Conservation (phyloP, 2,797 vertebrate genomes). For the Simalia tracyae region DNA sequence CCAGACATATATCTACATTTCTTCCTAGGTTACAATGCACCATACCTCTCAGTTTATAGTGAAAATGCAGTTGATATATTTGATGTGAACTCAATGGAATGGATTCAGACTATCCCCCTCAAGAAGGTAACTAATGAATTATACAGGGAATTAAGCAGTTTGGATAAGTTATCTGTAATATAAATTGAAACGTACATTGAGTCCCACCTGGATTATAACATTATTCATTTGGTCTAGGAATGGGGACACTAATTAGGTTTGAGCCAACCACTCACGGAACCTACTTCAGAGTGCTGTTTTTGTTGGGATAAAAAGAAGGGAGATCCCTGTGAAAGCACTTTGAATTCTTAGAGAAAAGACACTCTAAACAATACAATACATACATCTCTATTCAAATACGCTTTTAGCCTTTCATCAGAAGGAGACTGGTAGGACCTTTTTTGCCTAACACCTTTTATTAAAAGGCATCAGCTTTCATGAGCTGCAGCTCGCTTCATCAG, state of each 20-base stretch:
- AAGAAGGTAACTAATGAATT: conserved; percentile 84
- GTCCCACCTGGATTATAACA: conserved; percentile 1
- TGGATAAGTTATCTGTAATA: not conserved
- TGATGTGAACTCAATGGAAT: conserved; percentile 98
- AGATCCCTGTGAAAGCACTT: not conserved
- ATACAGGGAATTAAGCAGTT: not conserved
- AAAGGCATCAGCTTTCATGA: not conserved
- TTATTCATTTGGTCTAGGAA: not conserved
- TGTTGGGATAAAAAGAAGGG: not conserved
- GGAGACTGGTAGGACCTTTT: not conserved
- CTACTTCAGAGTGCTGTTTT: not conserved
- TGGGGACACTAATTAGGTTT: not conserved
- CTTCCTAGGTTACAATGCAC: conserved; percentile 92
- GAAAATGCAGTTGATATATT: conserved; percentile 96
- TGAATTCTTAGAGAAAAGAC: not conserved
- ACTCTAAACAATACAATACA: not conserved
- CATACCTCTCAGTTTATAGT: conserved; percentile 97
- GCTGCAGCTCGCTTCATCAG: not conserved
- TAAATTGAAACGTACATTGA: not conserved
- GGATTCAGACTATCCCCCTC: conserved; percentile 97
- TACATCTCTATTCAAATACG: not conserved
- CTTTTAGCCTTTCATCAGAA: not conserved
- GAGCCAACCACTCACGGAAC: not conserved
- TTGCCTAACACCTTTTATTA: not conserved
- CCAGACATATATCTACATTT: not conserved